Conservation (phyloP, 2,888 invertebrate species). For the Dascillus cervinus region DNA sequence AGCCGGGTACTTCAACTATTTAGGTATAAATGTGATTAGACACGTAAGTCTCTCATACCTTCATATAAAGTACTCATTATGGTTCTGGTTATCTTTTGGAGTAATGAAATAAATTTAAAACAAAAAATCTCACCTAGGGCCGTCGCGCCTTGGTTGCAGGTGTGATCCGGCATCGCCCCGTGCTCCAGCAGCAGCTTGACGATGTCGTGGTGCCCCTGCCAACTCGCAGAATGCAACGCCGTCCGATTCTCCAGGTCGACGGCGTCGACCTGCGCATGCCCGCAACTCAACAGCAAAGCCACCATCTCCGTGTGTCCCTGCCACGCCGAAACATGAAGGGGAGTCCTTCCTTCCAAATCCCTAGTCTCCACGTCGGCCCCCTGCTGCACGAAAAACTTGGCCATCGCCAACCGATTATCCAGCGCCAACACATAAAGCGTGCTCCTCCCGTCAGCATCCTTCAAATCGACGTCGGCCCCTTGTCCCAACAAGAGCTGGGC, state of each 20-base stretch:
- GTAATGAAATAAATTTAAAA: not conserved
- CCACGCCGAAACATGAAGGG: conserved; percentile 86
- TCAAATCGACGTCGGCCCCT: conserved; percentile 78
- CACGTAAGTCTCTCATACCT: too few species aligned
- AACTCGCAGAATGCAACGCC: conserved; percentile 89
- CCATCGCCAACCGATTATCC: conserved; percentile 79
- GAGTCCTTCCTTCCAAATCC: conserved; percentile 84
- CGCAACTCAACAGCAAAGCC: conserved; percentile 65
- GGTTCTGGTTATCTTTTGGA: too few species aligned
- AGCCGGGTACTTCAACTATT: too few species aligned
- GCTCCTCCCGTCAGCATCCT: conserved; percentile 87
- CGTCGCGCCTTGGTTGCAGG: conserved; percentile 93
- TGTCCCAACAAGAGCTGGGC: conserved; percentile 61
- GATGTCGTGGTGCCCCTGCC: conserved; percentile 87
- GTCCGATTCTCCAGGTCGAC: conserved; percentile 82
- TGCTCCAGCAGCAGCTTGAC: conserved; percentile 72
- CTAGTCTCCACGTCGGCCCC: conserved; percentile 80
- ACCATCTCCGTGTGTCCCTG: conserved; percentile 94
- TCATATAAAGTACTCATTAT: too few species aligned
- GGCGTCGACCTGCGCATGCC: conserved; percentile 82
- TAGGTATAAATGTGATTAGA: too few species aligned
- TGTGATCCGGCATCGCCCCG: conserved; percentile 79
- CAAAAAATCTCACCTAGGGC: conserved; percentile 56
- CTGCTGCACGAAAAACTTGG: conserved; percentile 68
- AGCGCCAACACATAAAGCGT: conserved; percentile 86